These are phyloP conservation scores for Molossus molossus DNA, from an alignment of 2,797 vertebrate genomes.

Conservation along the genomic window DNA sequence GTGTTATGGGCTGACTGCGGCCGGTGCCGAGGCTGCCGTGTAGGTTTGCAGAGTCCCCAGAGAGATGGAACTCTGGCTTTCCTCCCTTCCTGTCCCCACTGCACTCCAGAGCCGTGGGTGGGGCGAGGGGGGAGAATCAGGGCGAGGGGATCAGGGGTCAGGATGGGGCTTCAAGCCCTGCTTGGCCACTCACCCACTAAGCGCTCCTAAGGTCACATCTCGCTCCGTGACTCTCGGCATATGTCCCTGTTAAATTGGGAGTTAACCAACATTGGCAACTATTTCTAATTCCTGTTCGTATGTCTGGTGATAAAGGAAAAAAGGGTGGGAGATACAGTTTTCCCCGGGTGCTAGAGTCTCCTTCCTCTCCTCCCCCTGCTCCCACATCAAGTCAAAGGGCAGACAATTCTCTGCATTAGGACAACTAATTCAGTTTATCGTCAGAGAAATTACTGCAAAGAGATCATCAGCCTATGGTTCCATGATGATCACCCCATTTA, in stretches of 20 bases:
- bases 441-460: constrained; percentile 60
- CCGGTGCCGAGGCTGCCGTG: background rate
- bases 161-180: background rate
- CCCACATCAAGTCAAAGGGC: background rate
- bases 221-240: background rate
- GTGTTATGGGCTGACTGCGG: background rate
- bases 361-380: background rate
- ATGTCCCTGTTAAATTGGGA: background rate
- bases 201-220: background rate
- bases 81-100: background rate
- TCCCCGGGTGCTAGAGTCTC: background rate
- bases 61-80: background rate
- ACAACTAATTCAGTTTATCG: constrained; percentile 27
- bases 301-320: background rate
- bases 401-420: background rate
- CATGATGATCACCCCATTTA: background rate
- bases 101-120: background rate
- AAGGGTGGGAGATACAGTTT: background rate
- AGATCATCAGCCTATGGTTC: background rate
- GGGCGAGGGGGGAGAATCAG: rapidly evolving
- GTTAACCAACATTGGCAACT: background rate
- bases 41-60: background rate
- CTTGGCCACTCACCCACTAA: background rate
- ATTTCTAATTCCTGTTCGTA: background rate
- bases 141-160: background rate